Evolutionary conservation across 2,888 invertebrate genomes (phyloP), one percentile per base, ranked within the genome.

Genomic region (Mythimna loreyi): DNA sequence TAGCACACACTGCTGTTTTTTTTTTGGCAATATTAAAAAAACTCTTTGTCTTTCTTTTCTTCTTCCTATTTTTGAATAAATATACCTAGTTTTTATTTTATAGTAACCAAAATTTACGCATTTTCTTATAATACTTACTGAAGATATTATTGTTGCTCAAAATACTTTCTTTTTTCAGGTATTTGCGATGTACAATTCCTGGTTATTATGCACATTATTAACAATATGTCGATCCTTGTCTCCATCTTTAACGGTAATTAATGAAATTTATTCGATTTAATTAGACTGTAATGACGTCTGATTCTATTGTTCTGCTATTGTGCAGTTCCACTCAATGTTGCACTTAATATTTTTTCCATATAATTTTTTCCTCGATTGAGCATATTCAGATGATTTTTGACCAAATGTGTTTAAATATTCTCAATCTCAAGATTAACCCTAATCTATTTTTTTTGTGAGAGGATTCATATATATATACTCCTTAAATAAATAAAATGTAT

Each of bases 181-280:
- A 36, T 85, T 92, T 45, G 78, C 89, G 16, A 92, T 93, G 92
- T 91, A 89, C 64, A 87, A 83, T 64, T 74, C 86, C 0, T 92
- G 92, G 91, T 76, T 93, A 40, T 55, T 91, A n/a, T 85, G 87
- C 40, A 92, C 92, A 1, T 70, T 93, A 57, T 68, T 92, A 40
- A 67, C 78, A 21, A 90, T 93, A 75, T 93, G 93, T 70, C 86
- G 92, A 81, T 85, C 85, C 0, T 72, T 93, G 65, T 92, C 92
- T 3, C 92, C 93, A 21, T 87, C 90, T 21, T 64, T 92, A 30
- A 88, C 88, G 85, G 93, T 93, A 86, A 33, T 16, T 11, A 40
- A 43, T 9, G 1, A 5, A 19, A 36, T 36, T 0, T 19, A 13
- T 19, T 16, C 43, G 19, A 40, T 16, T 43, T 19, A 43, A 40